phyloP scores from a whole-genome alignment of 2,113 vertebrate genomes.

The Ovis canadensis region DNA sequence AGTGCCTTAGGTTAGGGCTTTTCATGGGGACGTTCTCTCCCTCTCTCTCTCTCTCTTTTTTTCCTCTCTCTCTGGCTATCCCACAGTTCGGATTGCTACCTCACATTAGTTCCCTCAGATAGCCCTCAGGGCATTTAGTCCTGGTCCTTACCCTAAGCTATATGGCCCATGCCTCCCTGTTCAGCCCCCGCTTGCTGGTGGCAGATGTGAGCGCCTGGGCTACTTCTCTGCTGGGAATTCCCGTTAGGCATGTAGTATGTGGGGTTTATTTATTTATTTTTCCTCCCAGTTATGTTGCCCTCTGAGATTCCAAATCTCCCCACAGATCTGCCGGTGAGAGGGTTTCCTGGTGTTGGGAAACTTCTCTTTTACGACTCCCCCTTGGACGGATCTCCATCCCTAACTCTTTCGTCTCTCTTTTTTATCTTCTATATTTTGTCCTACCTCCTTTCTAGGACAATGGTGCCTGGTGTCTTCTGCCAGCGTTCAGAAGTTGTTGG shows the following conservation, averaged over 20 bases:
- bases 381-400: fast-evolving
- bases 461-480: not conserved
- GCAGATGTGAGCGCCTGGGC: not conserved
- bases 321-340: not conserved
- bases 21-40: not conserved
- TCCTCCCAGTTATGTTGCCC: not conserved
- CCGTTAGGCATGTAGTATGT: fast-evolving
- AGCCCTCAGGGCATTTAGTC: not conserved
- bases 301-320: not conserved
- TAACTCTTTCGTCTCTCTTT: not conserved
- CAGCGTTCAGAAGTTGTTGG: not conserved
- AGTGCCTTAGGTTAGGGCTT: not conserved
- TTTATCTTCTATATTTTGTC: not conserved
- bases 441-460: not conserved
- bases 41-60: not conserved
- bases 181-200: not conserved
- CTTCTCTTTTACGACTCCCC: not conserved
- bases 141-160: not conserved
- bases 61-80: not conserved
- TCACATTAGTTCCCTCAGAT: not conserved
- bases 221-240: not conserved
- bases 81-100: not conserved
- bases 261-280: not conserved
- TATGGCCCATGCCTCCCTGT: not conserved
- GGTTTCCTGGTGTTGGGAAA: not conserved